phyloP scores from a whole-genome alignment of 2,113 vertebrate genomes.

The Erythrocebus patas region DNA sequence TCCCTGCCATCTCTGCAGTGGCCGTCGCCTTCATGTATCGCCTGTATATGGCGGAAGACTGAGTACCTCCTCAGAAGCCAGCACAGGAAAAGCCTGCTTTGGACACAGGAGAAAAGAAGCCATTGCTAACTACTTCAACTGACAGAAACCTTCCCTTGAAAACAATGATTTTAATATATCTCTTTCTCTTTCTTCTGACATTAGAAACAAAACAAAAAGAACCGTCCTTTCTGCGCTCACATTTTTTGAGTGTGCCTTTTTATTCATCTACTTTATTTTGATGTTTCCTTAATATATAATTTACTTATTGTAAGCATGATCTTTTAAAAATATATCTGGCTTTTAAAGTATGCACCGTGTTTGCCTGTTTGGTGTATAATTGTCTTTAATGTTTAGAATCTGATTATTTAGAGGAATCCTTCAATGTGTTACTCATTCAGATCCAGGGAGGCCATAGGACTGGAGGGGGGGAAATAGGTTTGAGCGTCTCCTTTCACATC shows the following conservation, averaged over 20 bases:
- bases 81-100: constrained; percentile 48
- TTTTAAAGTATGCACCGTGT: constrained; percentile 60
- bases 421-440: background rate
- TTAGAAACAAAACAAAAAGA: constrained; percentile 36
- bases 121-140: background rate
- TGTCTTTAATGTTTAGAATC: constrained; percentile 8
- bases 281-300: background rate
- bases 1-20: constrained; percentile 86
- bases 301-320: constrained; percentile 65
- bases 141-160: constrained; percentile 58
- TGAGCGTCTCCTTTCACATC: background rate
- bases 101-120: constrained; percentile 44
- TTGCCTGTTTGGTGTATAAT: constrained; percentile 52
- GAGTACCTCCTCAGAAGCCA: constrained; percentile 62
- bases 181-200: background rate
- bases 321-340: constrained; percentile 68
- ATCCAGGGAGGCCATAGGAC: background rate
- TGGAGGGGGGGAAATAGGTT: too few species aligned
- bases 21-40: constrained; percentile 91
- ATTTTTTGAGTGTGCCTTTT: constrained; percentile 77
- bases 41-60: constrained; percentile 82
- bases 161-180: constrained; percentile 41
- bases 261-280: constrained; percentile 34
- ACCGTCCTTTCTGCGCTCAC: constrained; percentile 37
- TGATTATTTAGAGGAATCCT: background rate